Evolutionary conservation across 2,797 vertebrate species (phyloP), one percentile per base, ranked within the genome.

Genomic region (Lepus oiostolus): DNA sequence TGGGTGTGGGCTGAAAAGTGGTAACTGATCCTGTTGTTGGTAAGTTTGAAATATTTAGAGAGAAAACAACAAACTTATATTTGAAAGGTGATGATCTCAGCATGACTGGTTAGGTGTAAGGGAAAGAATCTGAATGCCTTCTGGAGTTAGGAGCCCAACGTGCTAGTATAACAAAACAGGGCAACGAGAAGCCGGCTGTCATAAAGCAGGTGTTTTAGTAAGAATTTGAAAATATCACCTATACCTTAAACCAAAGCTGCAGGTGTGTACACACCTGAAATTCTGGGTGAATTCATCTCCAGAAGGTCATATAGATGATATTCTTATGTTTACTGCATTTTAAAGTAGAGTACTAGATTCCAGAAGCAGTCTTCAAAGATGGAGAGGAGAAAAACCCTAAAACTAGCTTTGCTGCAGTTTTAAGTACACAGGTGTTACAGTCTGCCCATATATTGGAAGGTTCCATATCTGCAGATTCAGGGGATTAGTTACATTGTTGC

Each of bases 51-150:
- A 85, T 38, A 70, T 60, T 85, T 63, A 92, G 76, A 87, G 83
- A 67, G 75, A 58, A 89, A 91, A 65, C 30, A 93, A 90, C n/a
- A 87, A 90, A 95, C 88, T 67, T 95, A n/a, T 62, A 50, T 85
- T 75, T 92, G 71, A 89, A 74, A 88, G 74, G 52, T 87, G 17
- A 77, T 79, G n/a, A 82, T 71, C 28, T 97, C 58, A 70, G 76
- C 35, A 12, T 42, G 50, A 50, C 90, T 89, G 50, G 32, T 88
- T 93, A 80, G 81, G 16, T 42, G 5, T 72, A 75, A 88, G 65
- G 65, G 93, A 82, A 75, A 94, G 47, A 91, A 80, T 77, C 13
- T 90, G 75, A 62, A 70, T 42, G 50, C n/a, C 28, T 72, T 83
- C 50, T 74, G 70, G 86, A 86, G 38, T 85, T 91, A 79, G 5